Conservation (phyloP, 53 echinoderm and acorn worm species). For the Luidia sarsii region DNA sequence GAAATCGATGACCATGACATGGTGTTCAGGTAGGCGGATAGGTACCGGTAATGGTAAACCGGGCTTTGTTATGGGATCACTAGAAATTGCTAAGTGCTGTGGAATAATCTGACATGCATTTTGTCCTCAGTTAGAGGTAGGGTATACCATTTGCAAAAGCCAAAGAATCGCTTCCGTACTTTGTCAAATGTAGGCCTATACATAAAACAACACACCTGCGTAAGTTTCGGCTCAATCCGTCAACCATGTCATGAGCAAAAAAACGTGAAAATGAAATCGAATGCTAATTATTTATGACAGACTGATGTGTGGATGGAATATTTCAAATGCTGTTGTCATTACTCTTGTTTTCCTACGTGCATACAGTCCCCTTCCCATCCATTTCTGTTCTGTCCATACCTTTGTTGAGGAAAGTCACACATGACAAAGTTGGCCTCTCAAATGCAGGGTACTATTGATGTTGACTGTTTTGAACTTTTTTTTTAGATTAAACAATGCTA, state of each 20-base stretch:
- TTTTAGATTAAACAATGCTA: constrained; percentile 75
- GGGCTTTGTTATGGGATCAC: not conserved
- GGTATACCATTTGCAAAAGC: not conserved
- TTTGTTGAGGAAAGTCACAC: not conserved
- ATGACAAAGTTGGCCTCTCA: not conserved
- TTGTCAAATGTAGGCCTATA: too few relatives aligned
- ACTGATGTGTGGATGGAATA: too few relatives aligned
- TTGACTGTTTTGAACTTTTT: not conserved
- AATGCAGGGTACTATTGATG: not conserved
- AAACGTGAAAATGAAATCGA: too few relatives aligned
- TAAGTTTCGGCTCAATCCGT: too few relatives aligned
- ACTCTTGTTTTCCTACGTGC: too few relatives aligned
- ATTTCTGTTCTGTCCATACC: not conserved
- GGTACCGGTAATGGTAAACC: not conserved
- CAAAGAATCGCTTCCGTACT: too few relatives aligned
- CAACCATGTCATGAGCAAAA: too few relatives aligned
- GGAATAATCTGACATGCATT: not conserved
- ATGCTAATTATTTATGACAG: too few relatives aligned
- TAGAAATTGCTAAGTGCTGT: too few relatives aligned
- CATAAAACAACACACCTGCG: too few relatives aligned
- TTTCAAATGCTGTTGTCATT: too few relatives aligned
- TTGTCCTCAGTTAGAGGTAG: not conserved
- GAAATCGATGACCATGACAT: constrained; percentile 88
- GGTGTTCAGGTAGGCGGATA: constrained; percentile 79
- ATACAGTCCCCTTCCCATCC: too few relatives aligned